A percentile compares a stretch with the other conserved stretches of the same genome.
Conservation (phyloP, 2,113 vertebrate species). For the Phrynocephalus versicolor region DNA sequence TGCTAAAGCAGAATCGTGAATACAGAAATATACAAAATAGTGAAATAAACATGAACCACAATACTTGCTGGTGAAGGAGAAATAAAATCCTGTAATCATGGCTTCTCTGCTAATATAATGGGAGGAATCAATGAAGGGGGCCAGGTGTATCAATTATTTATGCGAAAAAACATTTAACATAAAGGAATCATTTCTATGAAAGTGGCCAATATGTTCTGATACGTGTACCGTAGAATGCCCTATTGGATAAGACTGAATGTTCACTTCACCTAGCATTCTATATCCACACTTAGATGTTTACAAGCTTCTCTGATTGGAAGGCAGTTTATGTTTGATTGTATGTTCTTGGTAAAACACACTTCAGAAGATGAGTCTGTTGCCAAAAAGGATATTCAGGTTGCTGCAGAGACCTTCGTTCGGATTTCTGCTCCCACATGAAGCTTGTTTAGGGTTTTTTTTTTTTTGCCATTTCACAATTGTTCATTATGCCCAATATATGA, state of each 20-base stretch:
- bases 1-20: too few species aligned
- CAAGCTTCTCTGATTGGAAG: not conserved
- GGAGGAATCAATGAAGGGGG: not conserved
- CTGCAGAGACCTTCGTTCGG: not conserved
- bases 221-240: not conserved
- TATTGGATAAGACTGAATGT: conserved; percentile 4
- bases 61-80: not conserved
- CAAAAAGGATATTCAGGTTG: not conserved
- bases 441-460: not conserved
- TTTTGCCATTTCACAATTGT: not conserved
- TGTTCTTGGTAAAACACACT: not conserved
- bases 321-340: not conserved
- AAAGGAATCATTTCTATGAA: not conserved
- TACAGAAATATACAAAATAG: not conserved
- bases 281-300: not conserved
- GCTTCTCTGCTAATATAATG: not conserved
- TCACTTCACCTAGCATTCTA: not conserved
- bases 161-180: not conserved
- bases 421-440: not conserved
- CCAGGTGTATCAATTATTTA: not conserved
- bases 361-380: not conserved
- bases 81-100: not conserved
- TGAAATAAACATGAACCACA: not conserved
- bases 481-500: not conserved
- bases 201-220: not conserved